Evolutionary conservation across 1,140 invertebrate genomes (phyloP).

Genomic region (Ditylenchus dipsaci): DNA sequence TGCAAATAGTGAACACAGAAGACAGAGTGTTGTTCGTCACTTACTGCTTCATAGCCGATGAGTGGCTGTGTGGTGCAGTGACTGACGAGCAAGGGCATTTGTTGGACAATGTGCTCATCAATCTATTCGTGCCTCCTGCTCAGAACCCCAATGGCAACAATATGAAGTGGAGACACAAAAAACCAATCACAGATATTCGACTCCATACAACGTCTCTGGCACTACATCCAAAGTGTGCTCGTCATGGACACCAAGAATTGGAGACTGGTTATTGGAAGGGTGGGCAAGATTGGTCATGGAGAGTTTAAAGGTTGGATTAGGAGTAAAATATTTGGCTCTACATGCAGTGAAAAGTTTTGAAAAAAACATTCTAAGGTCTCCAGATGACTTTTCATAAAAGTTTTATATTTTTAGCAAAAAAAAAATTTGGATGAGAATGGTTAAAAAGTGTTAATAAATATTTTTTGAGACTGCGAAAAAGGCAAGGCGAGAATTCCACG

Average conservation of each 20-base stretch:
- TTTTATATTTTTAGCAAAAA: too few species aligned
- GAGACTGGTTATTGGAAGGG: slow-evolving; percentile 87
- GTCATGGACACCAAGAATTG: slow-evolving; percentile 84
- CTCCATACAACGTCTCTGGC: slow-evolving; percentile 89
- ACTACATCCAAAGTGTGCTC: slow-evolving; percentile 89
- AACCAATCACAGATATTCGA: slow-evolving; percentile 62
- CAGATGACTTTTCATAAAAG: too few species aligned
- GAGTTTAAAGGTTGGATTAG: slow-evolving; percentile 91
- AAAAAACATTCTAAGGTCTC: too few species aligned
- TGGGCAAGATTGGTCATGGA: slow-evolving; percentile 94
- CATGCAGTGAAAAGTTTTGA: too few species aligned
- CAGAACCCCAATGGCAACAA: slow-evolving; percentile 40
- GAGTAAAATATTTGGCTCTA: too few species aligned
- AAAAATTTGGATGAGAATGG: too few species aligned
- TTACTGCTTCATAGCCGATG: slow-evolving; percentile 92
- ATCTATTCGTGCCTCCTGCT: slow-evolving; percentile 85
- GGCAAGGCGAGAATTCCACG: too few species aligned
- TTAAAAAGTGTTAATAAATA: too few species aligned
- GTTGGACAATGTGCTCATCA: slow-evolving; percentile 84
- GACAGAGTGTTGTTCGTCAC: slow-evolving; percentile 78
- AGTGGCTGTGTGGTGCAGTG: slow-evolving; percentile 82
- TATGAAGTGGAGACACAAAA: slow-evolving; percentile 22
- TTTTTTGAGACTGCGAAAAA: too few species aligned
- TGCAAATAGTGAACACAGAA: slow-evolving; percentile 66
- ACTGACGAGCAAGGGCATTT: slow-evolving; percentile 93